phyloP scores from a whole-genome alignment of 2,797 vertebrate genomes.

The Trachops cirrhosus region DNA sequence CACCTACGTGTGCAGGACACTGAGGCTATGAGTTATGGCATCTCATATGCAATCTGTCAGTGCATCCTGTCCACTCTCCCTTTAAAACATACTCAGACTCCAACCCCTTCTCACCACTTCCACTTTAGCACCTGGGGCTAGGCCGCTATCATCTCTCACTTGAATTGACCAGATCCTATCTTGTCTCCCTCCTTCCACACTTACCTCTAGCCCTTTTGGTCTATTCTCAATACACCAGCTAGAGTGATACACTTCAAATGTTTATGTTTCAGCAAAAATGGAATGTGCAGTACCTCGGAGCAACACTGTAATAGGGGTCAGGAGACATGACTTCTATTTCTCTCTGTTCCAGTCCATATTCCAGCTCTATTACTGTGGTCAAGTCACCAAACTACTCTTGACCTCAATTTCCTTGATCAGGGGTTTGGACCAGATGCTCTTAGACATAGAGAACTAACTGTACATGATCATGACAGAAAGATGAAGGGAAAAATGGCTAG shows the following conservation, averaged over 20 bases:
- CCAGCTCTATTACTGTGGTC: not conserved
- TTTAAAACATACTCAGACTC: constrained; percentile 31
- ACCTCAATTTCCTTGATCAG: not conserved
- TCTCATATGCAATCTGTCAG: not conserved
- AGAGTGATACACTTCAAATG: not conserved
- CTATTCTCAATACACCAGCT: not conserved
- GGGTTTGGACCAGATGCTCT: constrained; percentile 24
- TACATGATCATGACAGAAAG: constrained; percentile 16
- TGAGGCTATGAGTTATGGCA: not conserved
- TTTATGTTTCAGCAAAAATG: constrained; percentile 18
- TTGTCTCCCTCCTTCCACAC: not conserved
- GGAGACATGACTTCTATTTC: not conserved
- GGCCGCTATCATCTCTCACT: not conserved
- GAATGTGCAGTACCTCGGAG: not conserved
- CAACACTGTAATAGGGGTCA: not conserved
- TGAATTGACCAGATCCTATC: not conserved
- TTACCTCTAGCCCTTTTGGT: not conserved
- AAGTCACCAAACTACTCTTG: not conserved
- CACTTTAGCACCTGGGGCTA: not conserved
- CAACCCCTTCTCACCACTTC: not conserved
- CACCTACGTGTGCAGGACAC: not conserved
- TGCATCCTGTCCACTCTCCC: not conserved
- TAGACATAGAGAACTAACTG: constrained; percentile 18
- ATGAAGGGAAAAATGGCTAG: not conserved
- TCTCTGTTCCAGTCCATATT: not conserved